phyloP scores from a whole-genome alignment of 2,888 invertebrate species.

The Metallyticus violacea region DNA sequence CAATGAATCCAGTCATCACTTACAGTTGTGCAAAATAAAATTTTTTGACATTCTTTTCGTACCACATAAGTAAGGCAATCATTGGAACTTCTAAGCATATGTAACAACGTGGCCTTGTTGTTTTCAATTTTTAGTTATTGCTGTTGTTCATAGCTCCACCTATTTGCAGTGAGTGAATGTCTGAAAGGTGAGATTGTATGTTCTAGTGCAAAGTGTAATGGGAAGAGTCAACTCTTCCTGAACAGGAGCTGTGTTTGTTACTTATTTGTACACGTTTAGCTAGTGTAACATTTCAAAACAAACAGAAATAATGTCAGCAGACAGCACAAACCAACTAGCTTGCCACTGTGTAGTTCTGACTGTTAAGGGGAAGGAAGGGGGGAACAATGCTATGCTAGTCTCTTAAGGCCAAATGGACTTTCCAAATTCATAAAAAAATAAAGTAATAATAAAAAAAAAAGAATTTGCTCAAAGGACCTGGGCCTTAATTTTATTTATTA shows the following conservation, averaged over 20 bases:
- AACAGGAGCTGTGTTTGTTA: neutral
- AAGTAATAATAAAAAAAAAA: too few relatives aligned
- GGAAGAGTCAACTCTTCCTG: neutral
- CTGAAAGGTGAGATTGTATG: neutral
- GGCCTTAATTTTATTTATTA: slow-evolving; percentile 11
- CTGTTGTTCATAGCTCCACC: neutral
- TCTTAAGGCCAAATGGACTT: neutral
- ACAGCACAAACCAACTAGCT: neutral
- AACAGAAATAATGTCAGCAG: neutral
- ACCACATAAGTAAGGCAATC: neutral
- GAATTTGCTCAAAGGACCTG: neutral
- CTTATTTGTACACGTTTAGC: neutral
- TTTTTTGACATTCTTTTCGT: neutral
- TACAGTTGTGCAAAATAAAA: neutral
- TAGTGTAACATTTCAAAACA: neutral
- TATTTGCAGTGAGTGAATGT: neutral
- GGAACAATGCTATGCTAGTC: slow-evolving; percentile 5
- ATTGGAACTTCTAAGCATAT: neutral
- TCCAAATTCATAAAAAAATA: neutral
- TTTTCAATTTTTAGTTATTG: neutral
- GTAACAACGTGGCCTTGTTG: neutral
- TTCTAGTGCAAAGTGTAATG: neutral
- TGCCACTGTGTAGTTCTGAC: neutral
- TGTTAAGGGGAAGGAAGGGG: neutral
- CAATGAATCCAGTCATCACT: neutral